Evolutionary conservation across 2,113 vertebrate species (phyloP).

Genomic region (Cyprinodon brontotheroides): DNA sequence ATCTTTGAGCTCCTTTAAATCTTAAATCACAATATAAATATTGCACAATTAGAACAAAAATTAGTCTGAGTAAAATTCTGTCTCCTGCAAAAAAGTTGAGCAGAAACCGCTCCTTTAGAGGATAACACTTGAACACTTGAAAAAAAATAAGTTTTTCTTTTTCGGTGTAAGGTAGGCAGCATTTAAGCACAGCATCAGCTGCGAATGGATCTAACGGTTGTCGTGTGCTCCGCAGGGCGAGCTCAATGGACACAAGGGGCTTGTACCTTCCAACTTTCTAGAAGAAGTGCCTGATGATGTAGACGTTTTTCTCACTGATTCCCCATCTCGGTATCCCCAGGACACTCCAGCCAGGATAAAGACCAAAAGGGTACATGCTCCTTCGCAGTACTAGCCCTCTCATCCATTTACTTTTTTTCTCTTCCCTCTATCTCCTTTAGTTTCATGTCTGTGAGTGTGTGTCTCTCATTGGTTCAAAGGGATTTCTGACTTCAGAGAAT

Average conservation of each 20-base stretch:
- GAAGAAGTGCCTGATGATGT: constrained; percentile 99
- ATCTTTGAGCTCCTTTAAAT: neutral
- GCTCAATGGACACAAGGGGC: constrained; percentile 96
- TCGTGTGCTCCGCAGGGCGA: constrained; percentile 84
- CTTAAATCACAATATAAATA: neutral
- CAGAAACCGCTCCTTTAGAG: too few relatives aligned
- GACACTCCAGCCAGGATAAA: constrained; percentile 86
- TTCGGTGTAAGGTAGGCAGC: neutral
- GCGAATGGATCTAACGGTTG: constrained; percentile 22
- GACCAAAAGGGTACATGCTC: constrained; percentile 95
- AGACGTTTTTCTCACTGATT: constrained; percentile 94
- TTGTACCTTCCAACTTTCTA: constrained; percentile 98
- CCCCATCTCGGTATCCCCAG: constrained; percentile 82
- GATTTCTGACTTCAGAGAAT: constrained; percentile 64
- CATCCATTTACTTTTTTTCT: constrained; percentile 71
- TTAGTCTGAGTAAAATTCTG: too few relatives aligned
- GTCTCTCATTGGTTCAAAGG: constrained; percentile 62
- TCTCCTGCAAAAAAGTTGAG: too few relatives aligned
- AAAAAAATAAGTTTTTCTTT: neutral
- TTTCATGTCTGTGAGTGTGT: constrained; percentile 73
- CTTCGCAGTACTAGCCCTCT: constrained; percentile 83
- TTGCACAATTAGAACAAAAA: neutral
- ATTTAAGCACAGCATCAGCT: neutral
- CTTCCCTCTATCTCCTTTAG: constrained; percentile 68
- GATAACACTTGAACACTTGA: too few relatives aligned